A percentile compares a stretch with the other conserved stretches of the same genome.
Conservation (phyloP, 2,113 vertebrate species). For the Festucalex cinctus region DNA sequence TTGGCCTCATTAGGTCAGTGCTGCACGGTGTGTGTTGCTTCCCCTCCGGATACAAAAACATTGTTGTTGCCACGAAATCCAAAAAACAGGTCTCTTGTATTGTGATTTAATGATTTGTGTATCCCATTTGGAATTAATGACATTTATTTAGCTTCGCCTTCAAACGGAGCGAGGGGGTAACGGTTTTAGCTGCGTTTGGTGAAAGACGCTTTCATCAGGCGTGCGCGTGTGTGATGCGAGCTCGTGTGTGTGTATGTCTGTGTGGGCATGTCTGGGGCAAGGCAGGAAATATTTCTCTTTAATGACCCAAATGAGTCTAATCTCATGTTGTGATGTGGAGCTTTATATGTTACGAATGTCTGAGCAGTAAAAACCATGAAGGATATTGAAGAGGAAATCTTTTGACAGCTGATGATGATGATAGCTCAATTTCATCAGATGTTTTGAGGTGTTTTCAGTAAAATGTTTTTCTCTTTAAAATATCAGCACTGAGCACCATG, state of each 20-base stretch:
- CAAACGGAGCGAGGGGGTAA: constrained; percentile 29
- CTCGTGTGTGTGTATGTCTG: constrained; percentile 19
- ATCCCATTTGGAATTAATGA: constrained; percentile 32
- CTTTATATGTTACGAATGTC: constrained; percentile 28
- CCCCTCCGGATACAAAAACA: constrained; percentile 42
- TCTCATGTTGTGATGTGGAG: constrained; percentile 43
- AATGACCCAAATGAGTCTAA: constrained; percentile 56
- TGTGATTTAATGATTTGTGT: constrained; percentile 45
- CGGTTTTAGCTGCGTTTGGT: constrained; percentile 38
- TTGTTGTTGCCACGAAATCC: constrained; percentile 31
- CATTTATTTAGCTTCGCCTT: constrained; percentile 35
- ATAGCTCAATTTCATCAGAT: constrained; percentile 49
- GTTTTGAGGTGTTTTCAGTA: constrained; percentile 27
- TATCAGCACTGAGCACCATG: constrained; percentile 9
- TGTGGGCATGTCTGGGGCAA: constrained; percentile 27
- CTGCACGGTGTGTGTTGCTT: constrained; percentile 19
- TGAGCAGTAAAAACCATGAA: constrained; percentile 21
- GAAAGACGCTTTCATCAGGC: constrained; percentile 53
- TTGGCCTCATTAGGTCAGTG: constrained; percentile 52
- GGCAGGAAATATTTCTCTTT: constrained; percentile 38
- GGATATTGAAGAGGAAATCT: constrained; percentile 14
- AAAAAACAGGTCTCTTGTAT: constrained; percentile 41
- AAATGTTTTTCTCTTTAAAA: neutral
- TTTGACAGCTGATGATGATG: constrained; percentile 32
- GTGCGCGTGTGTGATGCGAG: constrained; percentile 20